Percentiles rank a stretch among this genome's conserved stretches.
These are phyloP conservation scores for Ruditapes philippinarum DNA, from an alignment of 1,140 invertebrate species.

Conservation along the genomic window DNA sequence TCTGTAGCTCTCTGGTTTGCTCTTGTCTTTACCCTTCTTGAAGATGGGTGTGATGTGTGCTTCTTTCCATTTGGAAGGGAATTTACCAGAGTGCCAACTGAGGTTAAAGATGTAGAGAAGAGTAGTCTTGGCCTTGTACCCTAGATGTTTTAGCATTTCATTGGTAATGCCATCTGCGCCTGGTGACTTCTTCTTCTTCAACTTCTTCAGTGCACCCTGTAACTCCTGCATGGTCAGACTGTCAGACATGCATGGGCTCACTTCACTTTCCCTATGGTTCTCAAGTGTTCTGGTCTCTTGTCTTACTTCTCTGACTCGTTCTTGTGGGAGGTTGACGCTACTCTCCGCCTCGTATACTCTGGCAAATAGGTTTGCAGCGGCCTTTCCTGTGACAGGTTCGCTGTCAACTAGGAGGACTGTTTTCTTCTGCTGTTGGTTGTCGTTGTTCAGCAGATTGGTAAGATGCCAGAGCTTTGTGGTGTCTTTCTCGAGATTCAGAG, in stretches of 20 bases:
- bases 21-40: slow-evolving; percentile 57
- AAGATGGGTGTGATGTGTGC: slow-evolving; percentile 45
- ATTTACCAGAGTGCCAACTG: slow-evolving; percentile 34
- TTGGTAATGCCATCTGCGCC: slow-evolving; percentile 59
- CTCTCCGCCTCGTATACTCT: not conserved
- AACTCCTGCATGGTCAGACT: slow-evolving; percentile 6
- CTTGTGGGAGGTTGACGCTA: not conserved
- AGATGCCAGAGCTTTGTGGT: not conserved
- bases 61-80: slow-evolving; percentile 54
- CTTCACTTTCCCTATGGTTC: not conserved
- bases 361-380: slow-evolving; percentile 19
- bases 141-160: slow-evolving; percentile 58
- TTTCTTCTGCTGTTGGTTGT: slow-evolving; percentile 7
- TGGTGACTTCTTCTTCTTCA: slow-evolving; percentile 57
- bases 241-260: slow-evolving; percentile 13
- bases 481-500: slow-evolving; percentile 29
- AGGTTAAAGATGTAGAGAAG: slow-evolving; percentile 66
- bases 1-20: slow-evolving; percentile 37
- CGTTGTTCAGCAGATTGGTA: not conserved
- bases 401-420: not conserved
- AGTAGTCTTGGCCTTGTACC: not conserved
- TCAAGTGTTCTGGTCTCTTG: not conserved
- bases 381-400: slow-evolving; percentile 6
- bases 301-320: not conserved
- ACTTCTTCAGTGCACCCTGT: slow-evolving; percentile 6